Evolutionary conservation across 2,888 invertebrate species (phyloP).

Genomic region (Gandaritis pyraliata): DNA sequence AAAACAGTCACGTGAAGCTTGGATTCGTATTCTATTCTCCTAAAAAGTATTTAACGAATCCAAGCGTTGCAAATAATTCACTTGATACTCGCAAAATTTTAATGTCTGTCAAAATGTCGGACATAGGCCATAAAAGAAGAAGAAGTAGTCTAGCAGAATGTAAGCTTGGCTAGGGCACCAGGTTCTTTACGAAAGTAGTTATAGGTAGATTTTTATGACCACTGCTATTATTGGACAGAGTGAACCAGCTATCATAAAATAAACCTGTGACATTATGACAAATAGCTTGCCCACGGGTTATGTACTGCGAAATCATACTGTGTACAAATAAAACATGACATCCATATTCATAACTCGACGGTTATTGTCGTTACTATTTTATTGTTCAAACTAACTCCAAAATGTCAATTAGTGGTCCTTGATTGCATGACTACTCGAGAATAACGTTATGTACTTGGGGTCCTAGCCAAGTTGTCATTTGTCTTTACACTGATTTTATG

Average conservation of each 20-base stretch:
- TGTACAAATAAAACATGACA: slow-evolving; percentile 30
- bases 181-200: neutral
- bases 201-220: neutral
- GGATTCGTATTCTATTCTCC: too few species aligned
- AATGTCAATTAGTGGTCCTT: neutral
- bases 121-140: too few species aligned
- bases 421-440: neutral
- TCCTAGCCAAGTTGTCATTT: too few species aligned
- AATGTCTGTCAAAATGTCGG: too few species aligned
- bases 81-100: too few species aligned
- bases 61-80: too few species aligned
- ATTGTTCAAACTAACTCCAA: slow-evolving; percentile 13
- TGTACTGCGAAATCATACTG: slow-evolving; percentile 27
- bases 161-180: too few species aligned
- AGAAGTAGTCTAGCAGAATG: too few species aligned
- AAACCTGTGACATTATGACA: slow-evolving; percentile 10
- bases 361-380: slow-evolving; percentile 25
- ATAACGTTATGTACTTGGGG: too few species aligned
- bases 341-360: slow-evolving; percentile 26
- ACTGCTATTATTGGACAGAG: neutral
- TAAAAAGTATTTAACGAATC: too few species aligned
- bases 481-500: too few species aligned
- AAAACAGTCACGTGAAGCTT: too few species aligned
- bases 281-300: slow-evolving; percentile 21
- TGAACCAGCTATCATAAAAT: slow-evolving; percentile 7